Conservation (phyloP, 1,140 invertebrate species). For the Whitmania pigra region DNA sequence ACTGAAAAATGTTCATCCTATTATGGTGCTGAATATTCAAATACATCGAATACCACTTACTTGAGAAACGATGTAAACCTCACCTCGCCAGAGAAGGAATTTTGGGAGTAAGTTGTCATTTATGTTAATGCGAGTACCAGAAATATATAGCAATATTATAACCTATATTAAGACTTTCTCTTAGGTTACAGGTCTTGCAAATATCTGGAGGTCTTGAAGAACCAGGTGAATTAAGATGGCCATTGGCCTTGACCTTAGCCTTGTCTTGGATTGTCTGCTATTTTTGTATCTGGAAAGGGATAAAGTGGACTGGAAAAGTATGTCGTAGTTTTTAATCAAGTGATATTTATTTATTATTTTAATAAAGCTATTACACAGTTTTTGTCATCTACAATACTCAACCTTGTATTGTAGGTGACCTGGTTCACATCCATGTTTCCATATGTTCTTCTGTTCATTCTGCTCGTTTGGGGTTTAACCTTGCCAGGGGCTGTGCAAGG, state of each 20-base stretch:
- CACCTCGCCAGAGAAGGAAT: conserved; percentile 56
- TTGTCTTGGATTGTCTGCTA: conserved; percentile 81
- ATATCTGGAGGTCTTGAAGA: conserved; percentile 58
- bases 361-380: no score
- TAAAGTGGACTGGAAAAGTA: conserved; percentile 25
- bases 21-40: conserved; percentile 10
- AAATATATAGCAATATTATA: not conserved
- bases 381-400: not conserved
- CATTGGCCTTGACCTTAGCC: conserved; percentile 70
- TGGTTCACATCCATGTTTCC: conserved; percentile 44
- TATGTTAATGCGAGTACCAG: not conserved
- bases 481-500: conserved; percentile 55
- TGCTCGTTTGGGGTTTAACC: conserved; percentile 40
- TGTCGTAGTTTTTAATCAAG: not conserved
- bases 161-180: not conserved
- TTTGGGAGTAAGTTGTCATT: conserved; percentile 67
- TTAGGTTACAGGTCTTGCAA: conserved; percentile 21
- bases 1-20: conserved; percentile 32
- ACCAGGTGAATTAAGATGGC: conserved; percentile 73
- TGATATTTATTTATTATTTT: no score
- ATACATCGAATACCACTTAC: conserved; percentile 27
- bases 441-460: conserved; percentile 37
- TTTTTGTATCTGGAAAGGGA: conserved; percentile 52
- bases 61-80: conserved; percentile 27
- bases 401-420: conserved; percentile 34